Evolutionary conservation across 2,888 invertebrate genomes (phyloP), one percentile per base, ranked within the genome.

Genomic region (Apamea epomidion): DNA sequence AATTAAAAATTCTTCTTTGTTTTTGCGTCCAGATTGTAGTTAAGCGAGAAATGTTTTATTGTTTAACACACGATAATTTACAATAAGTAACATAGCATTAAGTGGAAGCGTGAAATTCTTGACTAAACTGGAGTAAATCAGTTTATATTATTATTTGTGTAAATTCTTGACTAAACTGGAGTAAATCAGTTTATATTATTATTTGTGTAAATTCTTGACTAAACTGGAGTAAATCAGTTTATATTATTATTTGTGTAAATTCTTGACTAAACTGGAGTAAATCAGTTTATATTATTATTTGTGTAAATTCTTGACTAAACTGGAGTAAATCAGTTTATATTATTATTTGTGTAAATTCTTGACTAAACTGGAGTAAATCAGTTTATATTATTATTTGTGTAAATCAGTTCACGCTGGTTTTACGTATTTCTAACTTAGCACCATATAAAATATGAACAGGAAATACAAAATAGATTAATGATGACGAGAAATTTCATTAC

Each of bases 1-100:
- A 95, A 96, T 96, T 96, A 96, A 96, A 95, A 95, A 94, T 91
- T 93, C 94, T 92, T 94, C 93, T 94, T 94, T 94, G 93, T 95
- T 95, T 95, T 95, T 93, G 93, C 92, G 90, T 92, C 90, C 90
- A 92, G 92, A 94, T 94, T 93, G 93, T 92, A 93, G 92, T 92
- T 92, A 94, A 93, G 91, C 92, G 92, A 94, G 93, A 92, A 93
- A 94, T 93, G 92, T 93, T 94, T 94, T 93, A 95, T 95, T 94
- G 92, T 94, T 93, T 93, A 94, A 93, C 92, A 93, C 93, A 93
- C 92, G 92, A 93, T 94, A 92, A 93, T 93, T 93, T 92, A 93
- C 90, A 90, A 91, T 91, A 90, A 91, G 88, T 89, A 90, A 92
- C 91, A 90, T 91, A 91, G 91, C 87, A 91, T 91, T 91, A 91